A percentile compares a stretch with the other conserved stretches of the same genome.
phyloP scores from a whole-genome alignment of 2,797 vertebrate genomes.

The Phyllotis vaccarum region DNA sequence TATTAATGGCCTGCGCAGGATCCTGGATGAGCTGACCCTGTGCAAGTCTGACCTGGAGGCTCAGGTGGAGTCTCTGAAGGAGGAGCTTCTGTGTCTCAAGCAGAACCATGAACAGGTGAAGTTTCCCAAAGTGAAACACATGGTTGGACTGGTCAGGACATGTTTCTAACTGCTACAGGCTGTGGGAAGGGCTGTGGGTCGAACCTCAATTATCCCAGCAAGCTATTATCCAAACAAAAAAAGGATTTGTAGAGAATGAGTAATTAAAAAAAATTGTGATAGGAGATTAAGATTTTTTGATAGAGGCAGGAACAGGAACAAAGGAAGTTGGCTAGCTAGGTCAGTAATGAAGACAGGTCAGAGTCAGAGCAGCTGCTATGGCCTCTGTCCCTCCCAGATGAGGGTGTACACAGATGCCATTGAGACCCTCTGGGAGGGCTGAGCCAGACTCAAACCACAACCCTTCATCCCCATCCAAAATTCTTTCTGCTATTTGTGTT shows the following conservation, averaged over 20 bases:
- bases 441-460: background rate
- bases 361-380: background rate
- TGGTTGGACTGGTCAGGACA: background rate
- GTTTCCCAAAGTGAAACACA: background rate
- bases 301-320: background rate
- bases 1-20: constrained; percentile 92
- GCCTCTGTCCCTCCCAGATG: background rate
- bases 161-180: background rate
- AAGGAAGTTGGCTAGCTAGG: background rate
- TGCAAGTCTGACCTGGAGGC: constrained; percentile 94
- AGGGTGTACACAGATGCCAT: fast-evolving
- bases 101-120: constrained; percentile 94
- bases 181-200: background rate
- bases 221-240: constrained; percentile 54
- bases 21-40: constrained; percentile 94
- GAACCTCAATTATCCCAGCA: background rate
- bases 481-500: background rate
- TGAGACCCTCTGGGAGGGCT: background rate
- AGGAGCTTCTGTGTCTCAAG: constrained; percentile 94
- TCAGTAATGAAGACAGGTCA: background rate
- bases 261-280: background rate
- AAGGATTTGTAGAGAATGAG: constrained; percentile 53
- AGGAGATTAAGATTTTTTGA: constrained; percentile 40
- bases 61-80: constrained; percentile 93
- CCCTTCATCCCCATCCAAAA: background rate